These are phyloP conservation scores for Tinea pellionella DNA, from an alignment of 2,888 invertebrate genomes.

Conservation along the genomic window DNA sequence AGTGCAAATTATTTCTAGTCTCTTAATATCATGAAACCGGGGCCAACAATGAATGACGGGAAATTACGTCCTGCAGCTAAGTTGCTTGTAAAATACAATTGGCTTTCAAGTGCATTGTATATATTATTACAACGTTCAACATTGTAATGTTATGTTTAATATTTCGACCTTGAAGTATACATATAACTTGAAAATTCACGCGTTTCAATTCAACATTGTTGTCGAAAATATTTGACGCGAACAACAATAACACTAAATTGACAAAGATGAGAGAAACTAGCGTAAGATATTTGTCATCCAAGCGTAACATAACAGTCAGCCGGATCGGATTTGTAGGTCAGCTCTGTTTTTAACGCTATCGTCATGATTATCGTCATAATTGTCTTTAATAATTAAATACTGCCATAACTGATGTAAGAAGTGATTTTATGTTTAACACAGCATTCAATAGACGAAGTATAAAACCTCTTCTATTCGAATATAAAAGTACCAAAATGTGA, in stretches of 20 bases:
- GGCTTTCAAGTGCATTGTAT: neutral
- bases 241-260: neutral
- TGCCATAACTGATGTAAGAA: conserved; percentile 3
- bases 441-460: neutral
- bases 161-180: neutral
- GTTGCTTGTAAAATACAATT: neutral
- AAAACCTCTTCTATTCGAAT: neutral
- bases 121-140: neutral
- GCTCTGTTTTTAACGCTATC: conserved; percentile 25
- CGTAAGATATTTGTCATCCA: conserved; percentile 31
- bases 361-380: no score
- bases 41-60: conserved; percentile 20
- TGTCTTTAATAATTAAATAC: neutral
- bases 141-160: neutral
- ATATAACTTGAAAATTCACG: neutral
- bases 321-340: conserved; percentile 28
- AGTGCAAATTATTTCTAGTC: neutral
- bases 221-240: neutral
- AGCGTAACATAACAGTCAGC: conserved; percentile 42
- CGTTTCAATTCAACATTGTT: neutral
- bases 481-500: neutral
- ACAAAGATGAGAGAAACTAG: conserved; percentile 20
- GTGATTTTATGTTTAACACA: neutral
- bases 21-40: neutral
- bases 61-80: conserved; percentile 17